A percentile compares a stretch with the other conserved stretches of the same genome.
Evolutionary conservation across 2,888 invertebrate genomes (phyloP).

Genomic region (Papilio demoleus): DNA sequence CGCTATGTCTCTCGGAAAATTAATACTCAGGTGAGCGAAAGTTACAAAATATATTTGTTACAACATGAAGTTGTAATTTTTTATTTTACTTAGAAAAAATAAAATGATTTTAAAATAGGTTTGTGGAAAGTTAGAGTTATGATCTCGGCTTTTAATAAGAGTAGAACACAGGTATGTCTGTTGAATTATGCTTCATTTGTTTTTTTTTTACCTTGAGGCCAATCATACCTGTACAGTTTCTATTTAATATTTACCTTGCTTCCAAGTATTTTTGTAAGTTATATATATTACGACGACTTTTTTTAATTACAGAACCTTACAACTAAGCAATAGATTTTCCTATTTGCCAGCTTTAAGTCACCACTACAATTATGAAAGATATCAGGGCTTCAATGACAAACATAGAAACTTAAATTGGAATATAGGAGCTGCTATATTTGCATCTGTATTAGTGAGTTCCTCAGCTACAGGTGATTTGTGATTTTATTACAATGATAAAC

Average conservation of each 20-base stretch:
- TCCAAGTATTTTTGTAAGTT: not conserved
- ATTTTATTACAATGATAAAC: too few relatives aligned
- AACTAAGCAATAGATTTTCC: constrained; percentile 53
- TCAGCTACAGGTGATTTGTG: constrained; percentile 55
- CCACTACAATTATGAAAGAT: constrained; percentile 48
- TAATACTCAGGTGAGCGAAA: constrained; percentile 26
- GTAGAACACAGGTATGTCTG: too few relatives aligned
- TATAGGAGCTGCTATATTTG: constrained; percentile 54
- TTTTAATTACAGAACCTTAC: constrained; percentile 52
- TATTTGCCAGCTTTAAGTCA: constrained; percentile 48
- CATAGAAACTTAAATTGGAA: constrained; percentile 47
- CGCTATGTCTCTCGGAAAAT: constrained; percentile 34
- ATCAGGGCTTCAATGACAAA: constrained; percentile 45
- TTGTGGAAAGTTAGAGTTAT: too few relatives aligned
- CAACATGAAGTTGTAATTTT: not conserved
- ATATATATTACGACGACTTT: too few relatives aligned
- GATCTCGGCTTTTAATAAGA: too few relatives aligned
- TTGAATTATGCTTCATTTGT: too few relatives aligned
- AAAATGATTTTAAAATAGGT: too few relatives aligned
- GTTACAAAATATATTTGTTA: not conserved
- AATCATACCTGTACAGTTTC: too few relatives aligned
- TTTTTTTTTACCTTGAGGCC: too few relatives aligned
- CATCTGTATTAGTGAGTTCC: constrained; percentile 62
- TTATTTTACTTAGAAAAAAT: too few relatives aligned
- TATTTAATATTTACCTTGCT: too few relatives aligned